phyloP scores from a whole-genome alignment of 1,140 invertebrate species.

The Drosophila watanabei region DNA sequence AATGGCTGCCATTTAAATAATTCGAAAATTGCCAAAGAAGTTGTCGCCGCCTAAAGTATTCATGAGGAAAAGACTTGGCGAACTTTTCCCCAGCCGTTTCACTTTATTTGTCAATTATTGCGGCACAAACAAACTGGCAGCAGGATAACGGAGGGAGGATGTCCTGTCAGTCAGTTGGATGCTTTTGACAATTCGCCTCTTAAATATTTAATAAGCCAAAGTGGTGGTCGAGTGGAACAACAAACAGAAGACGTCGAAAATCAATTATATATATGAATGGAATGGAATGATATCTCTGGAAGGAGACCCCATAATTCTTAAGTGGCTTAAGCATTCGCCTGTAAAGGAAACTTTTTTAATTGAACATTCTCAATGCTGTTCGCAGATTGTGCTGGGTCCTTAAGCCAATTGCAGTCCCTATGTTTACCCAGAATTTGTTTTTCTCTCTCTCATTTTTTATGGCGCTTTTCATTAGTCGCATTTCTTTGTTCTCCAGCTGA shows the following conservation, averaged over 20 bases:
- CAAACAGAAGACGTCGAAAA: constrained; percentile 67
- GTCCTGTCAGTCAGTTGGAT: constrained; percentile 59
- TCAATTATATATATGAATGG: constrained; percentile 62
- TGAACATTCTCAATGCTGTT: constrained; percentile 60
- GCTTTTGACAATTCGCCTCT: constrained; percentile 68
- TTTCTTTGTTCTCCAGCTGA: constrained; percentile 61
- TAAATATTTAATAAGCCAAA: constrained; percentile 84
- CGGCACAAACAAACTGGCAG: constrained; percentile 36
- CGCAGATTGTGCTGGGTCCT: not conserved
- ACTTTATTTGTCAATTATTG: constrained; percentile 70
- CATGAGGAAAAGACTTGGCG: constrained; percentile 51
- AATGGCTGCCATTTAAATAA: constrained; percentile 70
- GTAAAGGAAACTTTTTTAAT: constrained; percentile 65
- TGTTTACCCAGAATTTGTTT: constrained; percentile 64
- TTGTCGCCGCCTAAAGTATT: constrained; percentile 56
- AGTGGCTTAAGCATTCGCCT: constrained; percentile 62
- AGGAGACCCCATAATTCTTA: constrained; percentile 47
- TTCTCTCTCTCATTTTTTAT: constrained; percentile 16
- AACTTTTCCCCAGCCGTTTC: constrained; percentile 51
- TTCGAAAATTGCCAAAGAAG: constrained; percentile 60
- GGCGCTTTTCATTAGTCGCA: constrained; percentile 59
- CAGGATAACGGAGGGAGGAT: constrained; percentile 9
- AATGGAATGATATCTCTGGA: not conserved
- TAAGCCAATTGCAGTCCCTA: constrained; percentile 56
- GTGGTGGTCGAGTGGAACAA: constrained; percentile 58